Percentiles rank a stretch among this genome's conserved stretches.
Conservation (phyloP, 2,888 invertebrate genomes). For the Ophonus ardosiacus region DNA sequence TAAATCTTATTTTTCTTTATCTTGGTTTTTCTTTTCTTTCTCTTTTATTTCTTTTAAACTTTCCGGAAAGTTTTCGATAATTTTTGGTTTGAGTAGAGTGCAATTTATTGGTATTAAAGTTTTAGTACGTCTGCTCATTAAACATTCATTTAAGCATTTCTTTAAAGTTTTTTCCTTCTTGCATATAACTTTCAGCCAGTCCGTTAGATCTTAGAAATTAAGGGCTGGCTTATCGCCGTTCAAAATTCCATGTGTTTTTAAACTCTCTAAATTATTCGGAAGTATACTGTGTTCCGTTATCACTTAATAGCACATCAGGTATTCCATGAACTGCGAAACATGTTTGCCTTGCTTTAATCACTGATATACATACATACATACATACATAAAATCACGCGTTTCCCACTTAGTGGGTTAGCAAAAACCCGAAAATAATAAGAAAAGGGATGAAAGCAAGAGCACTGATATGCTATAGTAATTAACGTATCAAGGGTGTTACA, state of each 20-base stretch:
- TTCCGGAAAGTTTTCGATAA: neutral
- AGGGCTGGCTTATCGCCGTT: conserved; percentile 59
- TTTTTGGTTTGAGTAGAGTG: neutral
- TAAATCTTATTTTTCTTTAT: neutral
- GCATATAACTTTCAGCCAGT: conserved; percentile 62
- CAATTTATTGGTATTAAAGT: conserved; percentile 2
- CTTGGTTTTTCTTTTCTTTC: neutral
- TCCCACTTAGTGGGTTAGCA: no score
- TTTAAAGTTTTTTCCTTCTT: conserved; percentile 59
- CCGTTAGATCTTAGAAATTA: conserved; percentile 64
- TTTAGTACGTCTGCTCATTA: conserved; percentile 52
- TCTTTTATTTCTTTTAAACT: neutral
- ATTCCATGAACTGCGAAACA: conserved; percentile 61
- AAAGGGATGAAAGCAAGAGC: no score
- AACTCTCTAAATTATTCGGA: conserved; percentile 61
- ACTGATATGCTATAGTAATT: no score
- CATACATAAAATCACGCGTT: no score
- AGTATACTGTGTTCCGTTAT: conserved; percentile 65
- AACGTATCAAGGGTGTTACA: no score
- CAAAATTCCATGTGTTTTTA: conserved; percentile 56
- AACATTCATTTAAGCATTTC: conserved; percentile 42
- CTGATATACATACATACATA: no score
- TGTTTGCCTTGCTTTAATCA: conserved; percentile 52
- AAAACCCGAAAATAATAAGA: no score
- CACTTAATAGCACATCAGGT: conserved; percentile 55